Percentiles rank a stretch among this genome's conserved stretches.
These are phyloP conservation scores for Parthenolecanium corni DNA, from an alignment of 2,888 invertebrate genomes.

Conservation along the genomic window DNA sequence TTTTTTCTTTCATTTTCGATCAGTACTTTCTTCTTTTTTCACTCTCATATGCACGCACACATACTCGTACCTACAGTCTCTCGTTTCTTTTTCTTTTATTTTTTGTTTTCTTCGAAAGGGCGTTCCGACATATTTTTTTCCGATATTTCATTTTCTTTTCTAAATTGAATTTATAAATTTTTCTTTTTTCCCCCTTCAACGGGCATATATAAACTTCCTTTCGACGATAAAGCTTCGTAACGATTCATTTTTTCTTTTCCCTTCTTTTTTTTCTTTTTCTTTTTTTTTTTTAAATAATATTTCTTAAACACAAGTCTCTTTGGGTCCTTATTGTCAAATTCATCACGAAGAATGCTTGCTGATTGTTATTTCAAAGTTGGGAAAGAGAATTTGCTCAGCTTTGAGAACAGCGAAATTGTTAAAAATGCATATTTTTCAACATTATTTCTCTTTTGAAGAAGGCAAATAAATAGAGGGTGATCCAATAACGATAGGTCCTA, in stretches of 20 bases:
- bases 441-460: too few relatives aligned
- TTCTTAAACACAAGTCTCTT: too few relatives aligned
- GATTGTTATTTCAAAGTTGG: too few relatives aligned
- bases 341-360: too few relatives aligned
- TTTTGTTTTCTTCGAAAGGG: not conserved
- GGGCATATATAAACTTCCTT: conserved; percentile 1
- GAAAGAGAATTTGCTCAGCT: too few relatives aligned
- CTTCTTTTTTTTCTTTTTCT: not conserved
- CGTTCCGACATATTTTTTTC: conserved; percentile 7
- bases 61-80: not conserved
- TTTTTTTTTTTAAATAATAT: not conserved
- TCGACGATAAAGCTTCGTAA: conserved; percentile 2
- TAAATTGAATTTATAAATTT: conserved; percentile 20
- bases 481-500: too few relatives aligned
- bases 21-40: not conserved
- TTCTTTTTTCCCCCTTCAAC: not conserved
- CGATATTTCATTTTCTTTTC: conserved; percentile 20
- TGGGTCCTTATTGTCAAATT: too few relatives aligned
- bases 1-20: not conserved
- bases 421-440: too few relatives aligned
- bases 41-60: too few relatives aligned
- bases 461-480: too few relatives aligned
- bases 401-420: too few relatives aligned
- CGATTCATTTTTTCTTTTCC: not conserved
- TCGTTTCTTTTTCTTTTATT: not conserved